Evolutionary conservation across 2,888 invertebrate species (phyloP).

Genomic region (Lepetodrilus schrolli): DNA sequence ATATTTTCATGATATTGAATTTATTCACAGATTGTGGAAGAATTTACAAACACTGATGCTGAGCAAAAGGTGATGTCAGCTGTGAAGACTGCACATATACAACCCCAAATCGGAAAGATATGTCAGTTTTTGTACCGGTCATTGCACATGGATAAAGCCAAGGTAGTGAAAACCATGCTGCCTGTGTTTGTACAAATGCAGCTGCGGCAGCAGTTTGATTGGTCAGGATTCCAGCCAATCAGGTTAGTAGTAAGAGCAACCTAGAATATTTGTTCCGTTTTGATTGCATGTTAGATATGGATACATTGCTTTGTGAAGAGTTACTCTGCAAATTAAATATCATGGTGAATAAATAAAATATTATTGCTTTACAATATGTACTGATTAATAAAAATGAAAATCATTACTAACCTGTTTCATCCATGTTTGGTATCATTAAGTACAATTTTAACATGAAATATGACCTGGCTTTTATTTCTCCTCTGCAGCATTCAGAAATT

Average conservation of each 20-base stretch:
- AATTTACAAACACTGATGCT: not conserved
- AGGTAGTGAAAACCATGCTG: not conserved
- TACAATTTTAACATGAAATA: not conserved
- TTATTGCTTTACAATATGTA: too few species aligned
- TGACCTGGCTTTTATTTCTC: not conserved
- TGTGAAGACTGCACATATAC: too few species aligned
- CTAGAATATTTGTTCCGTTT: not conserved
- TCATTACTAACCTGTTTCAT: not conserved
- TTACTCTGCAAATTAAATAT: not conserved
- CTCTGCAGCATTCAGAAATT: conserved; percentile 52
- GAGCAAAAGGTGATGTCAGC: not conserved
- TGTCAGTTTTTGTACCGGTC: not conserved
- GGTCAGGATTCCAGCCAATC: not conserved
- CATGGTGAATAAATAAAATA: not conserved
- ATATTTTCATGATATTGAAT: not conserved
- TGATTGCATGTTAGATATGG: not conserved
- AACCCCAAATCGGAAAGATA: not conserved
- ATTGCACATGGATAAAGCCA: not conserved
- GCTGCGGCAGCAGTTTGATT: not conserved
- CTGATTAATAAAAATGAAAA: too few species aligned
- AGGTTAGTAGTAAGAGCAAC: not conserved
- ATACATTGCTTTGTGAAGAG: not conserved
- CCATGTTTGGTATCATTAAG: not conserved
- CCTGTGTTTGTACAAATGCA: not conserved
- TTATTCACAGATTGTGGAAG: not conserved